Percentiles rank a stretch among this genome's conserved stretches.
phyloP scores from a whole-genome alignment of 2,797 vertebrate species.

The Gadopsis bispinosus region DNA sequence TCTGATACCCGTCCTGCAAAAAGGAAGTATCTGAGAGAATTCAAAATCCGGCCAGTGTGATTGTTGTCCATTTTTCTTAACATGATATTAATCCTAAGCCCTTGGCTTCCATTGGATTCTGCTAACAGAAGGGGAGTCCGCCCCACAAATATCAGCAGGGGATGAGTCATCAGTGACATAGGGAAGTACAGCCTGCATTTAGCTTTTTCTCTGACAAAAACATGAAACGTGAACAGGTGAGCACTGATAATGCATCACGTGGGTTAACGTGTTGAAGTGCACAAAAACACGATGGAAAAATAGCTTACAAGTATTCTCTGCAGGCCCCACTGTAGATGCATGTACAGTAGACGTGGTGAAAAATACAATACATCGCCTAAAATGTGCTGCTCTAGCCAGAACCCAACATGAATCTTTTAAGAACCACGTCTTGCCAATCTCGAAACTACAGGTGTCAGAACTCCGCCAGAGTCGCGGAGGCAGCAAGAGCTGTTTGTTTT shows the following conservation, averaged over 20 bases:
- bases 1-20: neutral
- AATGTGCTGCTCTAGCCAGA: neutral
- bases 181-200: neutral
- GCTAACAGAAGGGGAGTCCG: neutral
- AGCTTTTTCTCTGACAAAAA: neutral
- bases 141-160: neutral
- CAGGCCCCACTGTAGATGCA: neutral
- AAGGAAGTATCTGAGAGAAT: neutral
- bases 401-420: conserved; percentile 10
- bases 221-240: neutral
- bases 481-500: conserved; percentile 52
- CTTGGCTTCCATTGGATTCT: neutral
- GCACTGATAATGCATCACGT: neutral
- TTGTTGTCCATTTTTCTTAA: neutral
- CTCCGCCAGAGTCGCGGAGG: conserved; percentile 7
- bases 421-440: conserved; percentile 26
- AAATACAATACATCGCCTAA: neutral
- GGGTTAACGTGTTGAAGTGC: neutral
- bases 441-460: conserved; percentile 8
- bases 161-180: conserved; percentile 10
- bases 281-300: neutral
- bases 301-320: neutral
- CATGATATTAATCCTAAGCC: conserved; percentile 9
- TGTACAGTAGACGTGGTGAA: neutral
- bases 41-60: neutral